phyloP scores from a whole-genome alignment of 2,797 vertebrate genomes.

The Acridotheres tristis region DNA sequence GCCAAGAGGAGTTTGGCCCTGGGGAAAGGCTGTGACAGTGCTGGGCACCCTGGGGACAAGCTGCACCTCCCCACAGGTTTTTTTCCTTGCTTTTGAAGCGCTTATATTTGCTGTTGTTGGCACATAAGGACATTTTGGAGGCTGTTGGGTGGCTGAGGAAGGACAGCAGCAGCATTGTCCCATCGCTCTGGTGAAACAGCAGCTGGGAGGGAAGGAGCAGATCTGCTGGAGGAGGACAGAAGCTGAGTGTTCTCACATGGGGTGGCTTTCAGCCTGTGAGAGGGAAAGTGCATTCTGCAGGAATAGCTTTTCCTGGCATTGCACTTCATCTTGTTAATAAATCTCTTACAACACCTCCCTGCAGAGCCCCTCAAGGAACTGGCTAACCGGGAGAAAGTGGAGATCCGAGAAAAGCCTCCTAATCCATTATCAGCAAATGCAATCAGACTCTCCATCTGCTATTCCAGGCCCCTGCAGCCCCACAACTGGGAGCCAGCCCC shows the following conservation, averaged over 20 bases:
- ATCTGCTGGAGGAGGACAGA: not conserved
- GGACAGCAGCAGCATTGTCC: not conserved
- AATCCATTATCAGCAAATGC: slow-evolving; percentile 16
- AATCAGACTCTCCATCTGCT: slow-evolving; percentile 39
- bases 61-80: not conserved
- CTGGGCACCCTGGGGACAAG: not conserved
- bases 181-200: not conserved
- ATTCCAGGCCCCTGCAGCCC: not conserved
- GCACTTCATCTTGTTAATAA: slow-evolving; percentile 45
- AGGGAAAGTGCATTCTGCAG: slow-evolving; percentile 1
- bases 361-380: slow-evolving; percentile 22
- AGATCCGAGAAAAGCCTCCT: slow-evolving; percentile 43
- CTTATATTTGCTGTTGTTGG: not conserved
- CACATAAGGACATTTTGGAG: not conserved
- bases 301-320: not conserved
- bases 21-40: not conserved
- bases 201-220: not conserved
- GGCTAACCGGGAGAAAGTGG: not conserved
- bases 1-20: not conserved
- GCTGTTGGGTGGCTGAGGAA: not conserved
- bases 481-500: not conserved
- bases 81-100: not conserved
- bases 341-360: slow-evolving; percentile 16
- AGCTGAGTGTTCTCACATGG: not conserved
- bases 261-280: not conserved